Conservation (phyloP, 2,888 invertebrate species). For the Eurytoma adleriae region DNA sequence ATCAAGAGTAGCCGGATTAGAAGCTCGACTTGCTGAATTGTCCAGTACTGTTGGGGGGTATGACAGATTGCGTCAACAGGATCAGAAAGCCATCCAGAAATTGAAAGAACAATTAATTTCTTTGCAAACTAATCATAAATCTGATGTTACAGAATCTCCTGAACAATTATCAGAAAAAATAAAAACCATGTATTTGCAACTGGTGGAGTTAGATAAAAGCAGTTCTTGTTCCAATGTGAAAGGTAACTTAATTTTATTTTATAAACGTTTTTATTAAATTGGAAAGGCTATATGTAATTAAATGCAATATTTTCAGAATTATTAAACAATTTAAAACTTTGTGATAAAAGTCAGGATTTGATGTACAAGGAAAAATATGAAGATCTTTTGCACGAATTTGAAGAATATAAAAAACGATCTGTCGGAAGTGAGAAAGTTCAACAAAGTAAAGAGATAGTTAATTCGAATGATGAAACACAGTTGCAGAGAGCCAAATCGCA, state of each 20-base stretch:
- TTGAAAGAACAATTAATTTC: constrained; percentile 77
- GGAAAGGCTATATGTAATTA: not conserved
- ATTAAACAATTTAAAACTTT: constrained; percentile 72
- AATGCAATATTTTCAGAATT: constrained; percentile 68
- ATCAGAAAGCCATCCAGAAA: constrained; percentile 85
- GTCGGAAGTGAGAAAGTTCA: constrained; percentile 55
- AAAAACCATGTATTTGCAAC: constrained; percentile 73
- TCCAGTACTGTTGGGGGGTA: constrained; percentile 88
- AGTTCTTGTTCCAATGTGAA: constrained; percentile 70
- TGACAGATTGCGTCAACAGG: constrained; percentile 84
- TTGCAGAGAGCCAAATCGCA: constrained; percentile 79
- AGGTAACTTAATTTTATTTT: constrained; percentile 68
- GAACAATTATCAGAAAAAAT: constrained; percentile 75
- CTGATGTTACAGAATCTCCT: constrained; percentile 65
- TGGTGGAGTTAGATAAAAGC: constrained; percentile 76
- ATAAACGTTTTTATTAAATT: not conserved
- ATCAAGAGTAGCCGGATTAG: constrained; percentile 85
- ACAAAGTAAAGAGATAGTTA: constrained; percentile 61
- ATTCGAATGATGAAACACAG: constrained; percentile 67
- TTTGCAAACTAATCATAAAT: constrained; percentile 63
- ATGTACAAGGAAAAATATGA: constrained; percentile 83
- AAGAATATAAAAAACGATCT: constrained; percentile 79
- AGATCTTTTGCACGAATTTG: constrained; percentile 82
- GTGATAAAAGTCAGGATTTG: constrained; percentile 65
- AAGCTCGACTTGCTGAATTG: constrained; percentile 86